Evolutionary conservation across 2,888 invertebrate species (phyloP).

Genomic region (Thera britannica): DNA sequence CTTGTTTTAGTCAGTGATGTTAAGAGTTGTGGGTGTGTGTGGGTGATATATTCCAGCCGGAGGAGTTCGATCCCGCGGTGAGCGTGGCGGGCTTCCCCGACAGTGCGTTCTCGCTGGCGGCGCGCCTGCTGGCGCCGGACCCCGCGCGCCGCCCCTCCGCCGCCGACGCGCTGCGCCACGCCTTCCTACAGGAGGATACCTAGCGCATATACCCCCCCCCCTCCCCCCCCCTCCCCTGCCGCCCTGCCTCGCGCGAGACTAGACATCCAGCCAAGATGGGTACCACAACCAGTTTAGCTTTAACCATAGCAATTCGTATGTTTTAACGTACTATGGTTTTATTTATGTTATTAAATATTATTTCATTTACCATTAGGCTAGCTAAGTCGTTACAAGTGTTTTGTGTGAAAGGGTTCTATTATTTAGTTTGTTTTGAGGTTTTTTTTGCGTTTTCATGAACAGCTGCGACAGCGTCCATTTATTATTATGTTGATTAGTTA

Average conservation of each 20-base stretch:
- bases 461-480: slow-evolving; percentile 4
- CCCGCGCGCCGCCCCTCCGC: slow-evolving; percentile 90
- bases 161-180: slow-evolving; percentile 89
- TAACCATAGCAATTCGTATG: too few species aligned
- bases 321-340: too few species aligned
- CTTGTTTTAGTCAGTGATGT: too few species aligned
- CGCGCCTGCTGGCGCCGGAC: slow-evolving; percentile 90
- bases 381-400: neutral
- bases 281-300: too few species aligned
- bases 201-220: neutral
- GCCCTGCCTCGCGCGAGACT: too few species aligned
- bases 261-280: too few species aligned
- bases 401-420: neutral
- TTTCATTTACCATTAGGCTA: neutral
- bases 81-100: slow-evolving; percentile 85
- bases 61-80: slow-evolving; percentile 36
- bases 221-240: too few species aligned
- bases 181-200: slow-evolving; percentile 83
- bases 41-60: slow-evolving; percentile 46
- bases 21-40: too few species aligned
- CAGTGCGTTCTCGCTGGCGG: slow-evolving; percentile 89
- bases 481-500: slow-evolving; percentile 37
- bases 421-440: too few species aligned
- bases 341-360: neutral
- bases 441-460: neutral